Evolutionary conservation across 1,140 invertebrate genomes (phyloP), one percentile per base, ranked within the genome.

Genomic region (Parasteatoda tepidariorum): DNA sequence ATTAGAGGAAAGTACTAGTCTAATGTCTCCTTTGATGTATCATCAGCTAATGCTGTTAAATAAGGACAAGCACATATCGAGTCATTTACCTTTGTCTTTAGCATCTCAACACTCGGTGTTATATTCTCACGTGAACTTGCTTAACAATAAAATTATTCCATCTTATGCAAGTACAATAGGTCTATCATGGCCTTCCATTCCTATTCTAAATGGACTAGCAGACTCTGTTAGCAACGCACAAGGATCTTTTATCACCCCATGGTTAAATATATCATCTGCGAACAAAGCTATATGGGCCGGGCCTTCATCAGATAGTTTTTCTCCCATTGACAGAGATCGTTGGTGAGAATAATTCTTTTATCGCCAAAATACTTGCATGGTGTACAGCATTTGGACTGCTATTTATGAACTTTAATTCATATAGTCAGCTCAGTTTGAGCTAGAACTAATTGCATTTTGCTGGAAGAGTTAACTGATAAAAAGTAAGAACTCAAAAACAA

Each of bases 341-440:
- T 83, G 81, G 81, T 28, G 61, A 0, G 70, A 82, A 31, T 82
- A 22, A 82, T n/a, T n/a, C n/a, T n/a, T n/a, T n/a, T n/a, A n/a
- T n/a, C n/a, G n/a, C n/a, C n/a, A n/a, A n/a, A n/a, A n/a, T n/a
- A n/a, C n/a, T n/a, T n/a, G n/a, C n/a, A n/a, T n/a, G n/a, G n/a
- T n/a, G n/a, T n/a, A n/a, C n/a, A n/a, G n/a, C n/a, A n/a, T n/a
- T n/a, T n/a, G n/a, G n/a, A 48, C 7, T 48, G 18, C 41, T 7
- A 48, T 48, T 9, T 9, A 48, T 9, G 41, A 48, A 48, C 7
- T 48, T 48, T 48, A 48, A 48, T 48, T 48, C 41, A 48, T 18
- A 48, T 48, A n/a, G n/a, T n/a, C 41, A 48, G 41, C 18, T 48
- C 41, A 7, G 41, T 48, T 48, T 7, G 18, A 48, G 18, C 41